These are phyloP conservation scores for human (Homo sapiens) DNA, from an alignment of 2,113 vertebrate species.

Conservation along the genomic window DNA sequence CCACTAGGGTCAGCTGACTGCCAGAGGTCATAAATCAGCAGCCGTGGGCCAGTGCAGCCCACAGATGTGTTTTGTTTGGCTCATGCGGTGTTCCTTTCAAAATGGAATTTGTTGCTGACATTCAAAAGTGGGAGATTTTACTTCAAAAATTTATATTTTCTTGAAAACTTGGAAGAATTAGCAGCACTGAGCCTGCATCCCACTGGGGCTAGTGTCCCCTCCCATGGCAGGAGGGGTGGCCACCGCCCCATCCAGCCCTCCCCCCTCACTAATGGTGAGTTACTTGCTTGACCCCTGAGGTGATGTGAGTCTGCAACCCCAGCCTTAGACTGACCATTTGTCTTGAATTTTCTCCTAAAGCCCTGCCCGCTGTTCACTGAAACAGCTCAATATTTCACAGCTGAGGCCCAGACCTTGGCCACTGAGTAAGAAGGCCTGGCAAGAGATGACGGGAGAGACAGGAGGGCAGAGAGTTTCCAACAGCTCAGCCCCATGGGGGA, in stretches of 20 bases:
- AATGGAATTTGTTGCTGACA: not conserved
- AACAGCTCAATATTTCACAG: not conserved
- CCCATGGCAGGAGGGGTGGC: not conserved
- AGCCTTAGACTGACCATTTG: not conserved
- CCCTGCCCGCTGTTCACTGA: not conserved
- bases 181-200: not conserved
- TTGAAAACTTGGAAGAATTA: not conserved
- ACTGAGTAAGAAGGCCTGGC: not conserved
- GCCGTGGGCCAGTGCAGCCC: too few species aligned
- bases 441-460: not conserved
- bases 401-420: not conserved
- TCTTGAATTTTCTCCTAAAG: not conserved
- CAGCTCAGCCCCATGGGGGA: not conserved
- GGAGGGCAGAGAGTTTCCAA: not conserved
- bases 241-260: not conserved
- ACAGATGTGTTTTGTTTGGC: not conserved
- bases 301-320: not conserved
- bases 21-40: not conserved
- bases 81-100: not conserved
- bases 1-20: not conserved
- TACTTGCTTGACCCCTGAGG: not conserved
- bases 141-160: not conserved
- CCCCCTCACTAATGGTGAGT: not conserved
- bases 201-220: not conserved
- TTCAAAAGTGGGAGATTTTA: constrained; percentile 21